Conservation (phyloP, 1,140 invertebrate species). For the Drosophila orosa region DNA sequence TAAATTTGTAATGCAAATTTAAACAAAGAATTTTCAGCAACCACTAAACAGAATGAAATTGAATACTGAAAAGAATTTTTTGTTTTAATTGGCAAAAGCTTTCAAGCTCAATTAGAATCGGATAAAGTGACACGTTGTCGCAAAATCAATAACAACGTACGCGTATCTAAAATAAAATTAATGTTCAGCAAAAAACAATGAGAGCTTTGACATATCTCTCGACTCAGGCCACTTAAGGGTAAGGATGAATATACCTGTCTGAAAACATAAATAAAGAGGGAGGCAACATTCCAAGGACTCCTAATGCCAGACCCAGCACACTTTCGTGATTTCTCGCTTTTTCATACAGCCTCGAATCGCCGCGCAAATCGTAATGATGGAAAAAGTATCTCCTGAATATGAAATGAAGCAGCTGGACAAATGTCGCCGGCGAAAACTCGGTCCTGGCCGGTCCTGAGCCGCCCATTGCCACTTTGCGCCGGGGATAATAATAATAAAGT, state of each 20-base stretch:
- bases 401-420: constrained; percentile 81
- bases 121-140: constrained; percentile 5
- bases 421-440: constrained; percentile 46
- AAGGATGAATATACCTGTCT: constrained; percentile 2
- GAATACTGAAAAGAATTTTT: not conserved
- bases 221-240: not conserved
- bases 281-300: constrained; percentile 11
- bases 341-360: constrained; percentile 17
- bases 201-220: not conserved
- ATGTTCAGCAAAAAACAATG: not conserved
- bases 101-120: constrained; percentile 5
- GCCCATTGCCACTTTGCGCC: constrained; percentile 68
- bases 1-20: not conserved
- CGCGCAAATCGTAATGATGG: constrained; percentile 60
- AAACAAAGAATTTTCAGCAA: not conserved
- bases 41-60: not conserved
- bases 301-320: constrained; percentile 28
- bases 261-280: not conserved
- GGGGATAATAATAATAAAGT: constrained; percentile 81
- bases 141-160: not conserved
- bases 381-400: constrained; percentile 78
- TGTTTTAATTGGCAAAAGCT: constrained; percentile 6
- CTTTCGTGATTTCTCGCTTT: constrained; percentile 64
- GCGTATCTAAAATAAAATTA: not conserved
- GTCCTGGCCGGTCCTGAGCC: constrained; percentile 20